Evolutionary conservation across 2,888 invertebrate genomes (phyloP), one percentile per base, ranked within the genome.

Genomic region (Creontiades dilutus): DNA sequence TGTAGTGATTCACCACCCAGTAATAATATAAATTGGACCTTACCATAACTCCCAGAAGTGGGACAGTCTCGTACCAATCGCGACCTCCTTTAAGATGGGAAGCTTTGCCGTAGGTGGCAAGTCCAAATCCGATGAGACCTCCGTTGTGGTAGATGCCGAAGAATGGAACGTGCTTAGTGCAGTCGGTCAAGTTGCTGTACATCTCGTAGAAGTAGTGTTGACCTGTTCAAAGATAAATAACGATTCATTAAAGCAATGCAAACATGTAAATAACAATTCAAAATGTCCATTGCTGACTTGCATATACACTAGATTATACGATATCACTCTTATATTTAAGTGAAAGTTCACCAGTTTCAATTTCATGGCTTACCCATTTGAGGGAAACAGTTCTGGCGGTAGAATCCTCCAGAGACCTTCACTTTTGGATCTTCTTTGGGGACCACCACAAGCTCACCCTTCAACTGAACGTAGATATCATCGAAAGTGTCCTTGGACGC

Each of bases 131-230:
- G 75, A 91, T 89, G 23, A 92, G 90, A 27, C 90, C 82, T 7
- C 91, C 91, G n/a, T 86, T 86, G 85, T 91, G 90, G 89, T 91
- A 92, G 37, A 92, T 90, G 5, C 90, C 90, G 90, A 91, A 91
- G 90, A 91, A 91, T 0, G 91, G 91, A 28, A 91, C 90, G 23
- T 90, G 75, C 19, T 91, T 89, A 47, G 48, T 80, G 90, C 92
- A 92, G 87, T 87, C 87, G 19, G 78, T 19, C 13, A 84, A 46
- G 28, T 55, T 61, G 28, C 61, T 46, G 68, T 84, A 81, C 86
- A 91, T 86, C 81, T 91, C 91, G 90, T 91, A 91, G 90, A 92
- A 92, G 90, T 92, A 92, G 89, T 92, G 92, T 55, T 89, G 91
- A 28, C 92, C 92, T 92, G 85, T 7, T 9, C n/a, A n/a, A n/a